Conservation (phyloP, 2,888 invertebrate species). For the Eupithecia subumbrata region DNA sequence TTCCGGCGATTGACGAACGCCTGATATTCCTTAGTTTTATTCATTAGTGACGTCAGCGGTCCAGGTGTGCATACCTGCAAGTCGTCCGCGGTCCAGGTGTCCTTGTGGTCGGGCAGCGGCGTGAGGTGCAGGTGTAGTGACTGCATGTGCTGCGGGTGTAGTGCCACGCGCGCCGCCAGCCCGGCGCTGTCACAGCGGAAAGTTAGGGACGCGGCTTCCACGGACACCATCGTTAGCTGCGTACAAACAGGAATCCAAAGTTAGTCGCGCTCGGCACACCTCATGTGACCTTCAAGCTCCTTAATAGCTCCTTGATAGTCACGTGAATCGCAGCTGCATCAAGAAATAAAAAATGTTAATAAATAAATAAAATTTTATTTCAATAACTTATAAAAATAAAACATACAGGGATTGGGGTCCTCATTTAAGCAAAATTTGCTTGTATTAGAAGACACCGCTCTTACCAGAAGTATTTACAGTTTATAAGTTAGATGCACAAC, state of each 20-base stretch:
- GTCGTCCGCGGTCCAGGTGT: slow-evolving; percentile 94
- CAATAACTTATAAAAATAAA: no score
- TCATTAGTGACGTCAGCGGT: neutral
- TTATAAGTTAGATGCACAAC: no score
- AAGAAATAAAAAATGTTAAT: no score
- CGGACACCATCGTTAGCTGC: slow-evolving; percentile 88
- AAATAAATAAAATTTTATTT: no score
- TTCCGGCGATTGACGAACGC: neutral
- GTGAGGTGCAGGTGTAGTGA: slow-evolving; percentile 90
- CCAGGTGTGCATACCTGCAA: slow-evolving; percentile 83
- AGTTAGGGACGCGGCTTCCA: slow-evolving; percentile 94
- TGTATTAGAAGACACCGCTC: no score
- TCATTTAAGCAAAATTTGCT: no score
- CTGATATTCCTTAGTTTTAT: no score
- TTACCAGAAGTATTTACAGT: no score
- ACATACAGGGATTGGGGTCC: no score
- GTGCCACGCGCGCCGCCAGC: slow-evolving; percentile 92
- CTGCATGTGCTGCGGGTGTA: slow-evolving; percentile 95
- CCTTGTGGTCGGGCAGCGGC: slow-evolving; percentile 92
- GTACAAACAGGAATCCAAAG: neutral
- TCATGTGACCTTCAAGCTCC: neutral
- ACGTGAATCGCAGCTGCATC: no score
- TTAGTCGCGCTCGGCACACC: neutral
- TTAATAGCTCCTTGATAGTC: no score
- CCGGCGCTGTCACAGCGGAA: slow-evolving; percentile 93